These are phyloP conservation scores for Drosophila pectinifera DNA, from an alignment of 1,140 invertebrate species.

Conservation along the genomic window DNA sequence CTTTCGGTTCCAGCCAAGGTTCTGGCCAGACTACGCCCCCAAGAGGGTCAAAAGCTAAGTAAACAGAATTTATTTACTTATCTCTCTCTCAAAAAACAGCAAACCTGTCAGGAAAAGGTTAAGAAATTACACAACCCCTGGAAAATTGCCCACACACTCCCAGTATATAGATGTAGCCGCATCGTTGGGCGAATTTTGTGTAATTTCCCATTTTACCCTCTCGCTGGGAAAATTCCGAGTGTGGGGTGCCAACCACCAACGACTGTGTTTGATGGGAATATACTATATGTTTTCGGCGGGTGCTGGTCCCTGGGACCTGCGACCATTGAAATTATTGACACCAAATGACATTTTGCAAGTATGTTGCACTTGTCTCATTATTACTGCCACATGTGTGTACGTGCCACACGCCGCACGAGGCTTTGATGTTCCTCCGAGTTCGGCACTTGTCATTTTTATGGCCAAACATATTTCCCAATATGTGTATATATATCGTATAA, in stretches of 20 bases:
- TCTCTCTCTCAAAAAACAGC: neutral
- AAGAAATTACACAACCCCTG: slow-evolving; percentile 20
- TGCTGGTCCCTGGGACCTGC: slow-evolving; percentile 7
- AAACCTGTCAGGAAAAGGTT: slow-evolving; percentile 3
- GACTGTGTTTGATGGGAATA: slow-evolving; percentile 31
- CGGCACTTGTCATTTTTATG: slow-evolving; percentile 79
- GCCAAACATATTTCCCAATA: slow-evolving; percentile 66
- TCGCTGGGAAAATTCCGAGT: slow-evolving; percentile 25
- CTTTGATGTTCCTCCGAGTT: slow-evolving; percentile 70
- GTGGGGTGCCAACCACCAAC: slow-evolving; percentile 59
- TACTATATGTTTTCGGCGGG: slow-evolving; percentile 8
- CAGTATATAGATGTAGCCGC: slow-evolving; percentile 24
- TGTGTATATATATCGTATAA: slow-evolving; percentile 20
- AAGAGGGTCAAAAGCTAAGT: slow-evolving; percentile 20
- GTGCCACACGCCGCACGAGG: slow-evolving; percentile 57
- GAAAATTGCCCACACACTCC: slow-evolving; percentile 13
- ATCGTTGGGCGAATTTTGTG: slow-evolving; percentile 55
- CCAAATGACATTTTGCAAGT: slow-evolving; percentile 80
- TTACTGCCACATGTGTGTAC: slow-evolving; percentile 80
- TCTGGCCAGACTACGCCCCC: slow-evolving; percentile 48
- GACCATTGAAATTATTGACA: slow-evolving; percentile 72
- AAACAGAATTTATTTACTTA: slow-evolving; percentile 30
- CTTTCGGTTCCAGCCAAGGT: slow-evolving; percentile 8
- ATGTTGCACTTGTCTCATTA: slow-evolving; percentile 83
- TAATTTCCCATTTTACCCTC: slow-evolving; percentile 46